Conservation (phyloP, 1,140 invertebrate genomes). For the Anastrepha obliqua region DNA sequence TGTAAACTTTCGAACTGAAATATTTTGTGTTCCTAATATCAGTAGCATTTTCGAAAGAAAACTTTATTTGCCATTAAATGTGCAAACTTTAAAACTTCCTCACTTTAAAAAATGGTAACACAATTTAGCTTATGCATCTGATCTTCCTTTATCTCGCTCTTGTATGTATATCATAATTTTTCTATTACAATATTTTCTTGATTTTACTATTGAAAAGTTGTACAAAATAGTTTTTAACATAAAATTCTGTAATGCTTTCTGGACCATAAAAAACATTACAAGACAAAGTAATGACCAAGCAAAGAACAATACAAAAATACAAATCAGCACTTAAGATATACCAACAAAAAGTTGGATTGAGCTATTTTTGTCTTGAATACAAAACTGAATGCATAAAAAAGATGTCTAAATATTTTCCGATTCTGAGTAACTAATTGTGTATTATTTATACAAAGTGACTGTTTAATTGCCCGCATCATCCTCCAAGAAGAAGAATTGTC, state of each 20-base stretch:
- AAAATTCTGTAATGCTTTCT: slow-evolving; percentile 20
- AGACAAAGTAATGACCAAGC: neutral
- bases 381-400: slow-evolving; percentile 35
- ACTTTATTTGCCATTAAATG: neutral
- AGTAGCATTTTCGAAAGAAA: no score
- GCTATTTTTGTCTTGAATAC: slow-evolving; percentile 12
- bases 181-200: slow-evolving; percentile 65
- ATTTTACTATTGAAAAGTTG: slow-evolving; percentile 62
- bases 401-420: slow-evolving; percentile 1
- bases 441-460: neutral
- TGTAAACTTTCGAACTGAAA: no score
- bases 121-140: slow-evolving; percentile 12
- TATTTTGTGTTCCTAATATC: neutral
- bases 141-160: neutral
- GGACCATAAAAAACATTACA: slow-evolving; percentile 13
- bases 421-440: slow-evolving; percentile 8
- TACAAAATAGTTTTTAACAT: slow-evolving; percentile 48
- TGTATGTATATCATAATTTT: slow-evolving; percentile 63
- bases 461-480: slow-evolving; percentile 76
- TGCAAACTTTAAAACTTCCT: neutral
- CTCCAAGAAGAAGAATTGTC: slow-evolving; percentile 99
- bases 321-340: slow-evolving; percentile 14
- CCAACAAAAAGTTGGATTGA: neutral
- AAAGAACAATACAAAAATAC: slow-evolving; percentile 33
- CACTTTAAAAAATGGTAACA: neutral